Base-by-base conservation (phyloP, 2,888 invertebrate species). In the Brenthis daphne region DNA sequence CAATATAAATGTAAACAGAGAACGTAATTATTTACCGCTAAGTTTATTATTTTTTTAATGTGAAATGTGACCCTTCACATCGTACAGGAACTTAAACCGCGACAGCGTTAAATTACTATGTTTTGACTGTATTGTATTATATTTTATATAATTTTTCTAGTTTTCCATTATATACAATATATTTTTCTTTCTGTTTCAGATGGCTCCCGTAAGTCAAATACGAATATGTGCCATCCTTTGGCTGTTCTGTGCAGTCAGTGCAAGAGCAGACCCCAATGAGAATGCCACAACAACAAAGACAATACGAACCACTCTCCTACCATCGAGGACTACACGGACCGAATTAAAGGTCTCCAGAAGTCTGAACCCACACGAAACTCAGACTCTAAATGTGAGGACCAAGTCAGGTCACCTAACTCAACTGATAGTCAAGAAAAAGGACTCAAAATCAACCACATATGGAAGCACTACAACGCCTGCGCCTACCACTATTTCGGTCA, bases 271-370 rank as follows among this genome's bases (percentile, higher is more conserved):
- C 20, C 70, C 81, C 53, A 76, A 77, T 73, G 90, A 92, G 65
- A 85, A 86, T 70, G 88, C 87, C 78, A 86, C 84, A n/a, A 86
- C 89, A 76, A 85, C 89, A 70, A 87, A 92, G 72, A 79, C 90
- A 33, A 85, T 92, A 43, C 85, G 92, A 68, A 90, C 91, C 57
- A 90, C 92, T 56, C 89, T 91, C 68, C 82, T 93, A 43, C 91
- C 92, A 1, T 94, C 96, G 6, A 90, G 95, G 67, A 93, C 95
- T 56, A 94, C 96, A 29, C 93, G 96, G 70, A 96, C 96, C 0
- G 95, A 96, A 82, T 89, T 96, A 56, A 96, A 96, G 82, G 96
- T 96, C 24, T 95, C 96, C 2, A 93, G 97, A 72, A 96, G 96
- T 81, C 91, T 97, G 16, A 94, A 96, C 83, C 96, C 97, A 0